Base-by-base conservation (phyloP, 2,888 invertebrate genomes). In the Microchrysa polita region DNA sequence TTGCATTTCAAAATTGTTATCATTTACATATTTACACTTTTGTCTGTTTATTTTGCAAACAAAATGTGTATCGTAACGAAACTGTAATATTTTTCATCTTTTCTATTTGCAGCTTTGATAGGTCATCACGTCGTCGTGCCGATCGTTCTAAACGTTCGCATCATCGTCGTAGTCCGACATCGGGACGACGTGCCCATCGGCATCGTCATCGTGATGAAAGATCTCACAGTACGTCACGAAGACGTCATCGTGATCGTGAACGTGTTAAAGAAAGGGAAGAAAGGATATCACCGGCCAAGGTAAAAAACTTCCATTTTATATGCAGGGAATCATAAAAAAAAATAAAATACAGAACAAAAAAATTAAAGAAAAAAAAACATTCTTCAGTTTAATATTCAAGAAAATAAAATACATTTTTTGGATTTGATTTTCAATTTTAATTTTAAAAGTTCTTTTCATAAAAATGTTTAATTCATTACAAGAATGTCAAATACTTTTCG, bases 141-240 rank as follows among this genome's bases (percentile, higher is more conserved):
- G 88, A 93, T 81, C 91, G 94, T 78, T 94, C 93, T 85, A 95
- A 94, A 86, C 90, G 94, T 79, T 93, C 93, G 81, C 91, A 93
- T 84, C 91, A 93, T 79, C 90, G 94, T 83, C 93, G 94, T 78
- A 93, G 93, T 77, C 91, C 92, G 76, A 91, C 91, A 79, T 91
- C 92, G 81, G 91, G 91, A 82, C 89, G 92, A 79, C 90, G 92
- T 81, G 89, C 90, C 81, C 91, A 92, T 83, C 87, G 88, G 75
- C 87, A 88, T 80, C 85, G 86, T 79, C 83, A 83, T 81, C 82
- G 83, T 77, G 83, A 83, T 76, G 80, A 83, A 73, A 73, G 77
- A 73, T 84, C 84, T 52, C 82, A 84, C 76, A 84, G 83, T 73
- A 84, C 81, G 78, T 83, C 84, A 72, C 80, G 83, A 69, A 82